Conservation (phyloP, 2,888 invertebrate genomes). For the Therioaphis trifolii region DNA sequence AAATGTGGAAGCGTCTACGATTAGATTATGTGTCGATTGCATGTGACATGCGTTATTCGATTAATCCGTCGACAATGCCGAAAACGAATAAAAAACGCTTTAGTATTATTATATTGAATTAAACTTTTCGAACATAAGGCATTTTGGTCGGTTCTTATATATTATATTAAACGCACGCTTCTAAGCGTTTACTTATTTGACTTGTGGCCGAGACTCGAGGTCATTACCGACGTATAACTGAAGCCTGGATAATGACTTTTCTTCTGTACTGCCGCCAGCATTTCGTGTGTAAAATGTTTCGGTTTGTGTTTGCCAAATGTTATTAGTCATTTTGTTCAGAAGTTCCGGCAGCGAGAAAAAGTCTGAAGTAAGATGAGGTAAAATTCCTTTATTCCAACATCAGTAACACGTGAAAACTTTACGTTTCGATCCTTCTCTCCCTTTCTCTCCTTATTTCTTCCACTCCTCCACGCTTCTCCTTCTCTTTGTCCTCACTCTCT, state of each 20-base stretch:
- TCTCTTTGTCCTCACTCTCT: background rate
- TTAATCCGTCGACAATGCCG: too few relatives aligned
- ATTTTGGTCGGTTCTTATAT: too few relatives aligned
- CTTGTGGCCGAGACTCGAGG: background rate
- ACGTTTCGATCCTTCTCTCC: background rate
- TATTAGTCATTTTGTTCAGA: conserved; percentile 49
- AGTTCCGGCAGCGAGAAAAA: background rate
- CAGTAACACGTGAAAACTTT: conserved; percentile 18
- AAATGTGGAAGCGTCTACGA: too few relatives aligned
- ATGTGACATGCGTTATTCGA: too few relatives aligned
- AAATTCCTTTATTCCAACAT: conserved; percentile 22
- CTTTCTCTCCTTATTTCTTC: background rate
- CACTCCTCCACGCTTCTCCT: too few relatives aligned
- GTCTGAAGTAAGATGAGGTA: conserved; percentile 5
- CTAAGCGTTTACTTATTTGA: too few relatives aligned
- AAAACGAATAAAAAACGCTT: too few relatives aligned
- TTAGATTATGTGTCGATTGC: too few relatives aligned
- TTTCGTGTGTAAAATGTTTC: conserved; percentile 29
- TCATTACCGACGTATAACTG: conserved; percentile 17
- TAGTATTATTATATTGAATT: too few relatives aligned
- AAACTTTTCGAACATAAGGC: too few relatives aligned
- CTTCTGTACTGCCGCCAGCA: background rate
- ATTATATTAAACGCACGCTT: too few relatives aligned
- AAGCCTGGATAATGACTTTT: conserved; percentile 46
- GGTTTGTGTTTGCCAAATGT: conserved; percentile 33